phyloP scores from a whole-genome alignment of 2,113 vertebrate genomes.

The Cricetomys ansorgei region DNA sequence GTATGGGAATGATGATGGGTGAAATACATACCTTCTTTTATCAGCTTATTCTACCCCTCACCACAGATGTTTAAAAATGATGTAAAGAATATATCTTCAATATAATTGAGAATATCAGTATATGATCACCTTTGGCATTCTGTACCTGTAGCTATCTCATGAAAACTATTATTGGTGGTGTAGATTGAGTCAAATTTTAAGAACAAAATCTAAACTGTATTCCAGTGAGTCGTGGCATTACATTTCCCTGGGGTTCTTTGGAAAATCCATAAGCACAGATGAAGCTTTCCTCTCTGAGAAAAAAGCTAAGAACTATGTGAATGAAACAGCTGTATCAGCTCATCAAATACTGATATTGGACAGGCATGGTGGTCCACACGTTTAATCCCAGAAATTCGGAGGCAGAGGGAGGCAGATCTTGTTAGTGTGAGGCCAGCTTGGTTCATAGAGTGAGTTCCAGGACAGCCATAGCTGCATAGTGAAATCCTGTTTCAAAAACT shows the following conservation, averaged over 20 bases:
- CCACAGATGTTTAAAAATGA: conserved; percentile 23
- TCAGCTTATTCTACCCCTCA: not conserved
- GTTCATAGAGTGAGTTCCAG: not conserved
- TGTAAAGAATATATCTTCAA: not conserved
- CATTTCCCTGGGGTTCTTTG: conserved; percentile 27
- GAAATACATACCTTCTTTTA: conserved; percentile 33
- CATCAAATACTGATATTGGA: not conserved
- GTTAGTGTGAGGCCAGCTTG: not conserved
- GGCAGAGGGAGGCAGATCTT: not conserved
- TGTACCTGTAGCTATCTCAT: not conserved
- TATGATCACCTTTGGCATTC: conserved; percentile 20
- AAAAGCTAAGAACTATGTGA: not conserved
- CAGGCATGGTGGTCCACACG: not conserved
- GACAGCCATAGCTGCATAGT: not conserved
- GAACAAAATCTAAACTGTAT: conserved; percentile 38
- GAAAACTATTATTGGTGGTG: conserved; percentile 21
- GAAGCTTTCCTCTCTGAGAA: not conserved
- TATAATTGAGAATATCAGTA: not conserved
- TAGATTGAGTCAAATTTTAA: conserved; percentile 45
- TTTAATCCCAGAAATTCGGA: not conserved
- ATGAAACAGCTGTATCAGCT: not conserved
- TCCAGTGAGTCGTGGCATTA: conserved; percentile 12
- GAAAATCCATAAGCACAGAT: not conserved
- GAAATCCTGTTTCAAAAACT: not conserved
- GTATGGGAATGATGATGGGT: not conserved